Evolutionary conservation across 2,113 vertebrate species (phyloP).

Genomic region (Epinephelus fuscoguttatus): DNA sequence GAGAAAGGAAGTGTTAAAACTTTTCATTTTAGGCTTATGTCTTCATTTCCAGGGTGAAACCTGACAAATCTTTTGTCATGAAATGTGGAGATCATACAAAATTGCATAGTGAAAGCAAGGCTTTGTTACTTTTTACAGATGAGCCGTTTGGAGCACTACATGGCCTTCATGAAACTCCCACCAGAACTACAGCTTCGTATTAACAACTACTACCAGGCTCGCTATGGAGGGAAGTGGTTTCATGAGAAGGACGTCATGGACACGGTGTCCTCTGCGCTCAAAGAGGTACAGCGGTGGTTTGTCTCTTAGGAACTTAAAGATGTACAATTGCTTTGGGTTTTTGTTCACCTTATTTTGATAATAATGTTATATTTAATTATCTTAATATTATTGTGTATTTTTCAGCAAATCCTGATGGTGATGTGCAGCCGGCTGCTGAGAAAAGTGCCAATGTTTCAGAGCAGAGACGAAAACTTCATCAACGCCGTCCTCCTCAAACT

Average conservation of each 20-base stretch:
- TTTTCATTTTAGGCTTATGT: too few species aligned
- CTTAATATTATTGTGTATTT: not conserved
- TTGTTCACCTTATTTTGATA: not conserved
- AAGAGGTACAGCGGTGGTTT: conserved; percentile 61
- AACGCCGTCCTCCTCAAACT: conserved; percentile 67
- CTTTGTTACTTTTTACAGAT: conserved; percentile 63
- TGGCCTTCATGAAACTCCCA: conserved; percentile 83
- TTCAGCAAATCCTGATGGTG: conserved; percentile 74
- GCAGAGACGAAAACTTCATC: conserved; percentile 77
- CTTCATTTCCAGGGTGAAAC: too few species aligned
- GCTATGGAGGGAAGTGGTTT: conserved; percentile 82
- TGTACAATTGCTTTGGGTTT: not conserved
- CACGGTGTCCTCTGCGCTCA: conserved; percentile 78
- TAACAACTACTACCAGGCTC: conserved; percentile 82
- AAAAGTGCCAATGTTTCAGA: conserved; percentile 78
- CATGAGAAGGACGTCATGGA: conserved; percentile 80
- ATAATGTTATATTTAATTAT: not conserved
- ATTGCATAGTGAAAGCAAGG: too few species aligned
- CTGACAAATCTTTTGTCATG: not conserved
- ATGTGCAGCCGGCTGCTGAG: conserved; percentile 75
- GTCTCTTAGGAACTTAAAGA: not conserved
- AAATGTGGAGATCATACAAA: too few species aligned
- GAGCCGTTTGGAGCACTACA: conserved; percentile 81
- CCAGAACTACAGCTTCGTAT: conserved; percentile 78
- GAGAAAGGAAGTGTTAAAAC: too few species aligned